A percentile compares a stretch with the other conserved stretches of the same genome.
These are phyloP conservation scores for Champsocephalus gunnari DNA, from an alignment of 2,797 vertebrate species.

Conservation along the genomic window DNA sequence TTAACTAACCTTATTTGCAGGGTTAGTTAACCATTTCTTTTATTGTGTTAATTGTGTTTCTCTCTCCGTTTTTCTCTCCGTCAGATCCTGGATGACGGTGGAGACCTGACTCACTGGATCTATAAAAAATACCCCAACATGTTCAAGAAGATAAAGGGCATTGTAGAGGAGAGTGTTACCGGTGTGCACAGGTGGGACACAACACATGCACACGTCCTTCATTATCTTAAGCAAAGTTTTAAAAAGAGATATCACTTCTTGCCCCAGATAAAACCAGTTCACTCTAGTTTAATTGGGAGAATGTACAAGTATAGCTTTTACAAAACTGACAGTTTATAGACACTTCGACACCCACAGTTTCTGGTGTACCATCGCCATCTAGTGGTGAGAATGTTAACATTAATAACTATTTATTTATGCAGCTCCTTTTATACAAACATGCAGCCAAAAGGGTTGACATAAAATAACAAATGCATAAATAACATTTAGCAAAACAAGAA, in stretches of 20 bases:
- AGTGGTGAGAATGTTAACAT: slow-evolving; percentile 59
- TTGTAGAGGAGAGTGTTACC: slow-evolving; percentile 98
- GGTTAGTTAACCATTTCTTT: too few species aligned
- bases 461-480: too few species aligned
- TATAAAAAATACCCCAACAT: slow-evolving; percentile 99
- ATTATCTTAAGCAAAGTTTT: background rate
- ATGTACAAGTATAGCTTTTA: background rate
- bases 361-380: slow-evolving; percentile 72
- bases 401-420: too few species aligned
- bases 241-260: background rate
- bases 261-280: background rate
- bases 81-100: slow-evolving; percentile 97
- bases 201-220: background rate
- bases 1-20: too few species aligned
- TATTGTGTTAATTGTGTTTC: too few species aligned
- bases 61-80: background rate
- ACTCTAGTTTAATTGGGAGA: background rate
- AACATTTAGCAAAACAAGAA: too few species aligned
- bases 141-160: slow-evolving; percentile 99
- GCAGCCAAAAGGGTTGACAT: too few species aligned
- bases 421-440: too few species aligned
- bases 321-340: background rate
- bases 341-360: background rate
- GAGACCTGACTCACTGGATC: slow-evolving; percentile 98
- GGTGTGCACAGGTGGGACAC: slow-evolving; percentile 93